Percentiles rank a stretch among this genome's conserved stretches.
Conservation (phyloP, 2,113 vertebrate genomes). For the Toxotes chatareus region DNA sequence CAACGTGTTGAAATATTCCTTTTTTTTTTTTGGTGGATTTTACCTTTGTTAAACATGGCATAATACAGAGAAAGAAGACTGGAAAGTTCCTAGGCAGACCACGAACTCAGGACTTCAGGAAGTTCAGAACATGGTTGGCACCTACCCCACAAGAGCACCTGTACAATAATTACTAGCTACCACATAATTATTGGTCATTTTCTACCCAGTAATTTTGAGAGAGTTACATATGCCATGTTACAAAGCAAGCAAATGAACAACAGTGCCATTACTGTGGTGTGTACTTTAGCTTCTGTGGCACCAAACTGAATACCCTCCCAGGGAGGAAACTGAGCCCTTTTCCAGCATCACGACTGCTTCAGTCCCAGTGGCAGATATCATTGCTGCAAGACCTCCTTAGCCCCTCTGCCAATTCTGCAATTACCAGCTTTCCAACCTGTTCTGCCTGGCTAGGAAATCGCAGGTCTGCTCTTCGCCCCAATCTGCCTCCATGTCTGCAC, state of each 20-base stretch:
- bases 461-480: slow-evolving; percentile 80
- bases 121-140: neutral
- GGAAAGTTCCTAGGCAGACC: neutral
- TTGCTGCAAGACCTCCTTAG: slow-evolving; percentile 74
- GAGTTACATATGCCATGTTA: neutral
- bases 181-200: slow-evolving; percentile 41
- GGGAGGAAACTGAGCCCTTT: slow-evolving; percentile 30
- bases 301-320: slow-evolving; percentile 42
- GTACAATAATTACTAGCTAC: slow-evolving; percentile 17
- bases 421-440: slow-evolving; percentile 79
- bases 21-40: neutral
- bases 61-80: neutral
- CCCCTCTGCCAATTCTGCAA: slow-evolving; percentile 82
- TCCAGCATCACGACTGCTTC: slow-evolving; percentile 40
- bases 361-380: slow-evolving; percentile 75
- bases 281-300: slow-evolving; percentile 13
- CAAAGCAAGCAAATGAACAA: slow-evolving; percentile 23
- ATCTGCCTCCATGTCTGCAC: slow-evolving; percentile 79
- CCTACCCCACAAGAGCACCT: neutral
- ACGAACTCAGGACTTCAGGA: neutral
- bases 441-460: slow-evolving; percentile 79
- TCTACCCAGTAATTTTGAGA: slow-evolving; percentile 24
- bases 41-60: neutral
- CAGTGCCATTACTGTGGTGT: slow-evolving; percentile 14
- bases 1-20: neutral